Conservation (phyloP, 2,797 vertebrate genomes). For the Semaprochilodus insignis region DNA sequence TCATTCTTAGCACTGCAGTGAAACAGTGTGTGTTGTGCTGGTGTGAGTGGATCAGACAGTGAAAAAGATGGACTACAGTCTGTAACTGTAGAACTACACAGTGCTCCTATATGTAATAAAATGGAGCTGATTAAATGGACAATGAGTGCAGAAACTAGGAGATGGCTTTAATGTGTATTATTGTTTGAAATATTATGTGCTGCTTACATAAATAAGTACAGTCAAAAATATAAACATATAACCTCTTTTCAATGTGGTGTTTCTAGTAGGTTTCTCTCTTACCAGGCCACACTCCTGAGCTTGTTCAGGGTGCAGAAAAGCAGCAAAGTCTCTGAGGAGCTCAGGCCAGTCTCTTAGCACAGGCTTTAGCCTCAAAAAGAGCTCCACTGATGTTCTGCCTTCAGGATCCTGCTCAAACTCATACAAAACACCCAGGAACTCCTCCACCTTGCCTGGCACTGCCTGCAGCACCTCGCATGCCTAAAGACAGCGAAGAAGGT, state of each 20-base stretch:
- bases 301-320: constrained; percentile 87
- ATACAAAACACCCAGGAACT: constrained; percentile 85
- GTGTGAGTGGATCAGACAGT: too few relatives aligned
- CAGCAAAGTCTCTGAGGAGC: constrained; percentile 88
- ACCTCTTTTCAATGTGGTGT: neutral
- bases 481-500: constrained; percentile 66
- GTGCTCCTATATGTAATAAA: too few relatives aligned
- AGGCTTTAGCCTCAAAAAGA: constrained; percentile 75
- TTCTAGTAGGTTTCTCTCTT: constrained; percentile 34
- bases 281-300: constrained; percentile 90
- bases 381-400: constrained; percentile 74
- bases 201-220: too few relatives aligned
- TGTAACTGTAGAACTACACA: too few relatives aligned
- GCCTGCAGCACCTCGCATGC: constrained; percentile 84
- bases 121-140: too few relatives aligned
- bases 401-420: constrained; percentile 77
- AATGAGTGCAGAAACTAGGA: too few relatives aligned
- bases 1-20: too few relatives aligned
- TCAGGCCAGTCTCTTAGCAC: constrained; percentile 87
- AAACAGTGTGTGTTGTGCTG: too few relatives aligned
- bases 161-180: neutral
- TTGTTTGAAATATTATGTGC: neutral
- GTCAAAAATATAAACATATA: too few relatives aligned
- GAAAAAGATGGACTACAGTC: too few relatives aligned
- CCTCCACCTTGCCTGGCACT: constrained; percentile 80